phyloP scores from a whole-genome alignment of 2,113 vertebrate species.

The Larimichthys crocea region DNA sequence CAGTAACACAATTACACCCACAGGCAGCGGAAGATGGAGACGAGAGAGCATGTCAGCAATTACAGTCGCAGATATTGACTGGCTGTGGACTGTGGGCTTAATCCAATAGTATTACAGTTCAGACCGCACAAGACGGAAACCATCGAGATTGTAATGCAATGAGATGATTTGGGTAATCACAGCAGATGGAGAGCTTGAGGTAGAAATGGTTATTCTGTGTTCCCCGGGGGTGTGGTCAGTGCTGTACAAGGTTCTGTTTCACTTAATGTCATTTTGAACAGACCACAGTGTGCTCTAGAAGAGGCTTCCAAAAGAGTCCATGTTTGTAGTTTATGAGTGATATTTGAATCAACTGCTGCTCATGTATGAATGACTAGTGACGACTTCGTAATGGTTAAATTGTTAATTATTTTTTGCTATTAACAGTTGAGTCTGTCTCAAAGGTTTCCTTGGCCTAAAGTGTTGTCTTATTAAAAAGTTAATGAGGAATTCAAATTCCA shows the following conservation, averaged over 20 bases:
- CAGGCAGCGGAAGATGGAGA: slow-evolving; percentile 54
- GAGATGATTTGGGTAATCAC: slow-evolving; percentile 27
- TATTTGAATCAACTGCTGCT: no score
- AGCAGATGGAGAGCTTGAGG: slow-evolving; percentile 4
- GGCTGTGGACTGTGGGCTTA: slow-evolving; percentile 12
- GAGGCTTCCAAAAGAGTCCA: no score
- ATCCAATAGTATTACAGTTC: slow-evolving; percentile 23
- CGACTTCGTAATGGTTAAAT: no score
- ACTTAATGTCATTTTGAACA: not conserved
- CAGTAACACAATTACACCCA: slow-evolving; percentile 63
- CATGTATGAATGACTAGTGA: no score
- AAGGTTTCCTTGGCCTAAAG: not conserved
- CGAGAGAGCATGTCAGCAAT: slow-evolving; percentile 43
- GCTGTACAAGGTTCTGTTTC: not conserved
- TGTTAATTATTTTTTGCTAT: no score
- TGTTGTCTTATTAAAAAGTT: not conserved
- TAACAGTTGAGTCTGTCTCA: not conserved
- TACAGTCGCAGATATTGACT: slow-evolving; percentile 25
- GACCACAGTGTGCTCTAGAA: not conserved
- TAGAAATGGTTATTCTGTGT: not conserved
- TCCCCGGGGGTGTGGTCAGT: not conserved
- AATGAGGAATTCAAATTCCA: not conserved
- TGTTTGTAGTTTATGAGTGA: no score
- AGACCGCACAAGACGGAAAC: slow-evolving; percentile 16
- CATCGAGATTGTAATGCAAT: slow-evolving; percentile 20